Base-by-base conservation (phyloP, 2,797 vertebrate species). In the Danio tinwini region DNA sequence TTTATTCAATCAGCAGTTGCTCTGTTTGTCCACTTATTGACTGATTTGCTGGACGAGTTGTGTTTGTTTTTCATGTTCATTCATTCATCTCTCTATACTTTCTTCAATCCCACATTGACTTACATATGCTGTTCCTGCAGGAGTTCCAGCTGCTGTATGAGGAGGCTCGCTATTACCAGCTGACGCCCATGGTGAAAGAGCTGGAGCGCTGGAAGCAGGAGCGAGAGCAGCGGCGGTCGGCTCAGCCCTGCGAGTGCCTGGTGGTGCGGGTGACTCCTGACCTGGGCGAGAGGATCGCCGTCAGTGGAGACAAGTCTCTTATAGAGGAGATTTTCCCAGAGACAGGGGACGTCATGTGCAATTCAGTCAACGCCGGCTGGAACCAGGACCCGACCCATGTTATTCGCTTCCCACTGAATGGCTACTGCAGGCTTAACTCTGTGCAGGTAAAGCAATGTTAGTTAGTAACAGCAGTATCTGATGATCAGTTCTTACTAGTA, bases 311-410 rank as follows among this genome's bases (percentile, higher is more conserved):
- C 93, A 99, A 99, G 83, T 95, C 97, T 44, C 95, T 99, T 80
- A 99, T 99, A 76, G 98, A 99, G 82, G 98, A 99, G 93, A 96
- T 98, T 92, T 99, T 99, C 88, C 98, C 98, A 0, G 98, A 99
- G 94, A 99, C 97, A 0, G 98, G 98, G 74, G 97, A 99, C 0
- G 97, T 99, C 87, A 99, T 99, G 97, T 99, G 98, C 85, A 99
- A 99, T 93, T 99, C 97, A 0, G 96, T 99, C 82, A 99, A 99
- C 0, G 98, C 98, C 0, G 98, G 98, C 85, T 99, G 98, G 98
- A 99, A 98, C 93, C 98, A 99, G 91, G 98, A 99, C 92, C 97
- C 98, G 44, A 99, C 98, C 1, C 98, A 99, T 13, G 98, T 99
- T 86, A 99, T 99, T 83, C 94, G 98, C 77, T 99, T 99, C 87